Conservation (phyloP, 2,113 vertebrate genomes). For the Callorhinus ursinus region DNA sequence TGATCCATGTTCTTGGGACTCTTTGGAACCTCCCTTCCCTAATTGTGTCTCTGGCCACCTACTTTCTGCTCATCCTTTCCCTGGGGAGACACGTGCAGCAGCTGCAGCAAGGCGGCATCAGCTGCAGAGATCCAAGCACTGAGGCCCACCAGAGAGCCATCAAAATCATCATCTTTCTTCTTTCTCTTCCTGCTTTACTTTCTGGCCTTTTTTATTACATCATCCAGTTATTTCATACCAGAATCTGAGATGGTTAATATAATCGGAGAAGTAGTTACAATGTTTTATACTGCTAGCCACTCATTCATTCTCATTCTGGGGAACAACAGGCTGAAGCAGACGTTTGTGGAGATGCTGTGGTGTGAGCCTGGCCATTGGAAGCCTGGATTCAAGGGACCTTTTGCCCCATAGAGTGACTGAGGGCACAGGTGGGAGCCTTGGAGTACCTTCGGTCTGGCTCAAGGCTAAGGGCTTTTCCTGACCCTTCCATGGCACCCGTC, state of each 20-base stretch:
- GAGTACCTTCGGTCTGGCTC: not conserved
- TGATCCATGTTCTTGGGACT: slow-evolving; percentile 37
- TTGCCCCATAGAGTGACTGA: not conserved
- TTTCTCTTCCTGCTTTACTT: slow-evolving; percentile 64
- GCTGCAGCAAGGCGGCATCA: not conserved
- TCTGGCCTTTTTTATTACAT: not conserved
- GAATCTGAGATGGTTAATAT: not conserved
- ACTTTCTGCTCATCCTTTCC: slow-evolving; percentile 68
- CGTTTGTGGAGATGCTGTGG: not conserved
- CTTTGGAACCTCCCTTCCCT: slow-evolving; percentile 60
- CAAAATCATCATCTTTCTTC: slow-evolving; percentile 50
- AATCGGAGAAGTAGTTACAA: not conserved
- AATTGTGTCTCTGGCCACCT: slow-evolving; percentile 15
- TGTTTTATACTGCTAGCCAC: slow-evolving; percentile 44
- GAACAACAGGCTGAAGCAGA: slow-evolving; percentile 61
- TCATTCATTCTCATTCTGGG: slow-evolving; percentile 70
- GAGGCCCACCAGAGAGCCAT: slow-evolving; percentile 65
- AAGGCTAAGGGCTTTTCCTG: not conserved
- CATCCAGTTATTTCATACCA: slow-evolving; percentile 38
- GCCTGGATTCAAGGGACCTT: not conserved
- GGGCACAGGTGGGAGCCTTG: not conserved
- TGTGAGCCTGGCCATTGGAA: not conserved
- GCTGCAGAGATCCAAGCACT: not conserved
- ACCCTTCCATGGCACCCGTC: not conserved
- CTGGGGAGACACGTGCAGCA: slow-evolving; percentile 42